Base-by-base conservation (phyloP, 1,140 invertebrate species). In the Pogonomyrmex barbatus region DNA sequence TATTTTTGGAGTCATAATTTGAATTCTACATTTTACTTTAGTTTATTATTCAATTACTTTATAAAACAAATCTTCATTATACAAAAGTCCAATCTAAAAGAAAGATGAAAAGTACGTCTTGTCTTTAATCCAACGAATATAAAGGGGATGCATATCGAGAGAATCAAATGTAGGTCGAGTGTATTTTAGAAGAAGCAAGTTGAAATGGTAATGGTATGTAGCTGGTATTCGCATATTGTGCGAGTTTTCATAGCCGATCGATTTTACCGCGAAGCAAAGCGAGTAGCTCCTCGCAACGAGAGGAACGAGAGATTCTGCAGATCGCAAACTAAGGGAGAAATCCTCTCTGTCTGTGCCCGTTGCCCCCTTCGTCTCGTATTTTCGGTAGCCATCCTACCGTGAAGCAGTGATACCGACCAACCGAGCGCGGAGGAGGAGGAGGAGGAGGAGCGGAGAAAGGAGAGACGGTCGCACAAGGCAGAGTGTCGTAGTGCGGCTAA, bases 391-490 rank as follows among this genome's bases (percentile, higher is more conserved):
- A 88, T 82, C 63, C 89, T 91, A 91, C 78, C 90, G 90, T 91
- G 87, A 91, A 91, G 87, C 87, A 89, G 90, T 91, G 91, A 91
- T 91, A 91, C 89, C 88, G 78, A 85, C 76, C 86, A 83, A 85
- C 85, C 73, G 77, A 83, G 77, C 52, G 62, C 88, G 76, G 86
- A 79, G 82, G 70, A 76, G 83, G 24, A 88, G 65, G 45, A 39
- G 14, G 50, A 73, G 54, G 33, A 52, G 17, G 42, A 58, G 17
- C 33, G 24, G 24, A 63, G 60, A 14, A 58, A 52, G 24, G 73
- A 85, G 71, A 42, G 65, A 58, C 60, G 47, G 33, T 39, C 47
- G 71, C n/a, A 24, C 24, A 24, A 24, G 30, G 24, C 45, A 58
- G 39, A 52, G 39, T 39, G 76, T 45, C 62, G 62, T 77, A 33